Conservation (phyloP, 92 coral and sea anemone genomes). For the Porites cylindrica region DNA sequence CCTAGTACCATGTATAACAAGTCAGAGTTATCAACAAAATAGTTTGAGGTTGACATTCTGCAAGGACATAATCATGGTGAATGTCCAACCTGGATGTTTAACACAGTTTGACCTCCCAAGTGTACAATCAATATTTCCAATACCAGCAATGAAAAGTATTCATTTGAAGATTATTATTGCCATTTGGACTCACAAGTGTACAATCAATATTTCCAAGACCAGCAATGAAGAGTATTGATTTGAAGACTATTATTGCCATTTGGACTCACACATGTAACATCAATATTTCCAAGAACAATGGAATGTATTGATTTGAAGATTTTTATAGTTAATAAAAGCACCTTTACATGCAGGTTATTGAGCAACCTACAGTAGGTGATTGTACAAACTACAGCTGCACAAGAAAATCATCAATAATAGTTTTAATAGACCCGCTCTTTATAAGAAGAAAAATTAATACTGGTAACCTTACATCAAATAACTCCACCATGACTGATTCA, state of each 20-base stretch:
- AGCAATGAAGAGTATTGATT: not conserved
- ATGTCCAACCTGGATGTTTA: not conserved
- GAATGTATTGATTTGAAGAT: too few relatives aligned
- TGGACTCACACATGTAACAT: not conserved
- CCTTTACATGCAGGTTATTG: too few relatives aligned
- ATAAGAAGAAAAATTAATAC: too few relatives aligned
- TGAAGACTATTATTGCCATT: not conserved
- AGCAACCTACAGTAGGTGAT: too few relatives aligned
- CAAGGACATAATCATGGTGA: not conserved
- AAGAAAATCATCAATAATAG: too few relatives aligned
- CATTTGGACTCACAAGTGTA: not conserved
- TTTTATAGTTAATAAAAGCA: too few relatives aligned
- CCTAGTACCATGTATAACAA: too few relatives aligned
- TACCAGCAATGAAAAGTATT: not conserved
- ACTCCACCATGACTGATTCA: constrained; percentile 85
- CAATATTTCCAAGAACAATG: too few relatives aligned
- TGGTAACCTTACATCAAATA: constrained; percentile 84
- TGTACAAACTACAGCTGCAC: too few relatives aligned
- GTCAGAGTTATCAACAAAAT: not conserved
- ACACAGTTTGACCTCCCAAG: not conserved
- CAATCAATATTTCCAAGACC: not conserved
- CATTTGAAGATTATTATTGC: not conserved
- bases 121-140: not conserved
- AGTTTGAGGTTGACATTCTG: not conserved
- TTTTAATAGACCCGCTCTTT: too few relatives aligned